Evolutionary conservation across 37 sponge, comb jelly and placozoan species (phyloP).

Genomic region (Halichondria panicea): DNA sequence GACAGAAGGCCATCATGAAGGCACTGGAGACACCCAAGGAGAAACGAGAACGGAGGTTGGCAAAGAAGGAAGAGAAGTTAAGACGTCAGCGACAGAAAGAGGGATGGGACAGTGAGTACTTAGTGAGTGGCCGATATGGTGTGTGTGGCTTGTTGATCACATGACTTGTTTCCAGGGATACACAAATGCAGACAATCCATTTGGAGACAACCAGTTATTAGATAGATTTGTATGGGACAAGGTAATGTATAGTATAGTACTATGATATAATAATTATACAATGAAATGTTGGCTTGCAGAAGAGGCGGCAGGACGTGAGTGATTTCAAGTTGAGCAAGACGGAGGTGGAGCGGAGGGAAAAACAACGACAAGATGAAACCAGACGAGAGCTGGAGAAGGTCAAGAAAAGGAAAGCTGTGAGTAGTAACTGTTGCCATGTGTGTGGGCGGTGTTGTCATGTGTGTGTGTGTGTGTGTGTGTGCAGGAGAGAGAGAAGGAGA

Average conservation of each 20-base stretch:
- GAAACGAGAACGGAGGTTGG: constrained; percentile 70
- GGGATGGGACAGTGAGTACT: constrained; percentile 76
- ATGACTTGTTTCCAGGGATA: constrained; percentile 53
- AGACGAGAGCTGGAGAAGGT: constrained; percentile 92
- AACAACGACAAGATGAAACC: constrained; percentile 72
- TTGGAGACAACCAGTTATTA: constrained; percentile 87
- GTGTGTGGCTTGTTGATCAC: background rate
- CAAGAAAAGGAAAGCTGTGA: constrained; percentile 72
- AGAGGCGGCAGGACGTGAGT: constrained; percentile 69
- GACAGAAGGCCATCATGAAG: constrained; percentile 74
- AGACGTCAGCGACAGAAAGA: constrained; percentile 47
- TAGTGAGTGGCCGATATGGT: constrained; percentile 24
- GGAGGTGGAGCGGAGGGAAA: constrained; percentile 67
- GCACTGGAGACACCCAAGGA: constrained; percentile 85
- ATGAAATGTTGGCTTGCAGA: constrained; percentile 29
- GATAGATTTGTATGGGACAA: constrained; percentile 92
- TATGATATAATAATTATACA: background rate
- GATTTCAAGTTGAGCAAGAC: constrained; percentile 59
- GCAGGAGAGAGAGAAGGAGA: constrained; percentile 92
- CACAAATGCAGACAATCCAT: constrained; percentile 92
- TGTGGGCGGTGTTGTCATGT: constrained; percentile 1
- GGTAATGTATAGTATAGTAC: constrained; percentile 35
- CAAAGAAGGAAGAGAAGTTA: constrained; percentile 73
- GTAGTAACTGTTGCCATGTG: constrained; percentile 55
- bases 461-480: background rate